Evolutionary conservation across 35 echinoderm and acorn worm species (phyloP).

Genomic region (Strongylocentrotus purpuratus): DNA sequence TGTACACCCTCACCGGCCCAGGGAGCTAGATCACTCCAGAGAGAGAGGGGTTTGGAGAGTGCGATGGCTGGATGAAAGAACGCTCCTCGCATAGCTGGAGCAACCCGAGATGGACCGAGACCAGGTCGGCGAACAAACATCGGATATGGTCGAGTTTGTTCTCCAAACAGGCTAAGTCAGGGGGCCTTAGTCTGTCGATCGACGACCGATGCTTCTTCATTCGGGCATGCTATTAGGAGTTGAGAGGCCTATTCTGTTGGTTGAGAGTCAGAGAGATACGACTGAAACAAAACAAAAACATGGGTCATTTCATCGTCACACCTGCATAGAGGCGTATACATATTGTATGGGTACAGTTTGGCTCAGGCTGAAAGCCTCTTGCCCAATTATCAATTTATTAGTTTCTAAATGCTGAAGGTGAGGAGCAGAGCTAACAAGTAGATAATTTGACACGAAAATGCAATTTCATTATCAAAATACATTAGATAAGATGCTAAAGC

Average conservation of each 20-base stretch:
- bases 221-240: constrained; percentile 8
- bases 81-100: not conserved
- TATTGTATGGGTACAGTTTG: too few species aligned
- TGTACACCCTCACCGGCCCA: not conserved
- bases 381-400: too few species aligned
- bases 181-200: not conserved
- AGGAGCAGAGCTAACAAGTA: too few species aligned
- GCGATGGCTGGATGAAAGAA: not conserved
- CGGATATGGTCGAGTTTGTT: constrained; percentile 51
- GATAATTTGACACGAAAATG: too few species aligned
- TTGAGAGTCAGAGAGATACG: not conserved
- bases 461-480: too few species aligned
- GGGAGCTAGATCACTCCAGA: not conserved
- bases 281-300: not conserved
- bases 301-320: not conserved
- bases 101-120: constrained; percentile 27
- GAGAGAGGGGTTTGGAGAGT: not conserved
- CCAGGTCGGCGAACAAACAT: constrained; percentile 26
- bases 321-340: not conserved
- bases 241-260: not conserved
- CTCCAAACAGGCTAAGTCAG: constrained; percentile 32
- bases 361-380: too few species aligned
- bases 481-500: too few species aligned
- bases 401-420: too few species aligned
- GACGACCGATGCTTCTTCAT: constrained; percentile 47